Evolutionary conservation across 2,888 invertebrate genomes (phyloP).

Genomic region (Orchestes rusci): DNA sequence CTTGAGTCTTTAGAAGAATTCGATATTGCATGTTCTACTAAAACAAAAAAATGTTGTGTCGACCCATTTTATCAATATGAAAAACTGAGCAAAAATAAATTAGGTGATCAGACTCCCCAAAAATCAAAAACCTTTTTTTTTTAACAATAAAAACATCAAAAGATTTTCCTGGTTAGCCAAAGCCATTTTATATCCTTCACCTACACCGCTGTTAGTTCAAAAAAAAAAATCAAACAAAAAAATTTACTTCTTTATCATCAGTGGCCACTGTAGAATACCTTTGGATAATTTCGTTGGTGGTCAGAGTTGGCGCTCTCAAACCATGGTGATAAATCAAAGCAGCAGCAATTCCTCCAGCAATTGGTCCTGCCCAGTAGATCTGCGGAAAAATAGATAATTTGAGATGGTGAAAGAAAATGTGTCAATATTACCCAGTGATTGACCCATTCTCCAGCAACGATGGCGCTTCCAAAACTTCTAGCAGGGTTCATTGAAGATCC

Average conservation of each 20-base stretch:
- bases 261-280: constrained; percentile 50
- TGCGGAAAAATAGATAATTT: constrained; percentile 33
- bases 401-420: not conserved
- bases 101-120: too few relatives aligned
- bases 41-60: too few relatives aligned
- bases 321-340: constrained; percentile 67
- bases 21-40: too few relatives aligned
- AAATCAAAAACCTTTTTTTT: too few relatives aligned
- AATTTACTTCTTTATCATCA: constrained; percentile 64
- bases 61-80: too few relatives aligned
- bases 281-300: constrained; percentile 42
- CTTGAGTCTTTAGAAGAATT: too few relatives aligned
- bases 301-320: constrained; percentile 48
- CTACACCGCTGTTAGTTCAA: too few relatives aligned
- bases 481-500: constrained; percentile 93
- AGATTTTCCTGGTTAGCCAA: too few relatives aligned
- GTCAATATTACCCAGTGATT: constrained; percentile 73
- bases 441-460: constrained; percentile 65
- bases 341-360: constrained; percentile 71
- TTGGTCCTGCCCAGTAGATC: constrained; percentile 87
- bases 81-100: too few relatives aligned
- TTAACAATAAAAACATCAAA: too few relatives aligned
- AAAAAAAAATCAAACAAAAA: constrained; percentile 13
- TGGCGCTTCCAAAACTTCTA: constrained; percentile 78
- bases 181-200: too few relatives aligned